phyloP scores from a whole-genome alignment of 2,797 vertebrate genomes.

The Austrolebias charrua region DNA sequence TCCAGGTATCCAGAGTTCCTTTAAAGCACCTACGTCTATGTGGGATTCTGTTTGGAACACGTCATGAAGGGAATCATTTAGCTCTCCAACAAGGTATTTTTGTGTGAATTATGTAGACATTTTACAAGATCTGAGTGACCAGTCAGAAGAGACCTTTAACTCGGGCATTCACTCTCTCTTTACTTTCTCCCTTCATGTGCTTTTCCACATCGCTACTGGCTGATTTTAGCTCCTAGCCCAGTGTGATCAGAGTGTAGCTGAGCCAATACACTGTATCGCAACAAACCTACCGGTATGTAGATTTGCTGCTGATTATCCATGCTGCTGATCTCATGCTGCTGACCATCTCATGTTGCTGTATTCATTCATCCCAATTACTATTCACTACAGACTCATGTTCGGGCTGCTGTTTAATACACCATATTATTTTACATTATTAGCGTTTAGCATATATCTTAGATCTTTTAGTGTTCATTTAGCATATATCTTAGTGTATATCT shows the following conservation, averaged over 20 bases:
- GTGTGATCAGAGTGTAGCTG: constrained; percentile 46
- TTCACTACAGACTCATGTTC: too few species aligned
- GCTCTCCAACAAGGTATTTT: constrained; percentile 30
- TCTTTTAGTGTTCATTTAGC: too few species aligned
- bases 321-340: too few species aligned
- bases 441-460: too few species aligned
- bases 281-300: constrained; percentile 41
- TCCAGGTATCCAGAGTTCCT: neutral
- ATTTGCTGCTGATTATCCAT: too few species aligned
- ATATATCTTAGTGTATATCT: too few species aligned
- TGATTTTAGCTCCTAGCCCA: constrained; percentile 11
- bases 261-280: constrained; percentile 45
- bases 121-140: constrained; percentile 48
- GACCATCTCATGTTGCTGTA: too few species aligned
- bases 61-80: neutral
- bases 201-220: neutral
- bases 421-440: too few species aligned
- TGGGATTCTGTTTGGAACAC: too few species aligned
- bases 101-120: constrained; percentile 33
- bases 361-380: too few species aligned
- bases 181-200: constrained; percentile 1
- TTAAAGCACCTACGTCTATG: constrained; percentile 3
- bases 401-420: too few species aligned
- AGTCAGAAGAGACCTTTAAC: constrained; percentile 55
- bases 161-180: constrained; percentile 36